Percentiles rank a stretch among this genome's conserved stretches.
Evolutionary conservation across 2,113 vertebrate genomes (phyloP).

Genomic region (Nestor notabilis): DNA sequence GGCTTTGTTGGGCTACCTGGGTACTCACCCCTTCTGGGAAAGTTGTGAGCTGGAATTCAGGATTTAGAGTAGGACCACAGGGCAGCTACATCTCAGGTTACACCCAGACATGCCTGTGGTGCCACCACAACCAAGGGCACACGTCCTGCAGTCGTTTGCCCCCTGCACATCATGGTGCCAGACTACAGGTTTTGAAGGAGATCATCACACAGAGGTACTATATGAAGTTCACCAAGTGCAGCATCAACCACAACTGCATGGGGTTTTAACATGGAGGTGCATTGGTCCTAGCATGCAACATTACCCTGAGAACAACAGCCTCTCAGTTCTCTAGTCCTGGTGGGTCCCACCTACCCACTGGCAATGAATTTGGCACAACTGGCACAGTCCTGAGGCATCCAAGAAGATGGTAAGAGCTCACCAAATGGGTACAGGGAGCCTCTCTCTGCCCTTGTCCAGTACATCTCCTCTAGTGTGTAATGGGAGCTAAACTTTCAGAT

Average conservation of each 20-base stretch:
- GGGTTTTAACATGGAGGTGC: background rate
- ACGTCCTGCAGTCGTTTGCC: background rate
- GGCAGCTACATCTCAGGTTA: background rate
- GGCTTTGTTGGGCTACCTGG: background rate
- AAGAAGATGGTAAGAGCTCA: background rate
- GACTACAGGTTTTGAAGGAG: background rate
- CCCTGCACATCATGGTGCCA: background rate
- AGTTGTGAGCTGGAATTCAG: background rate
- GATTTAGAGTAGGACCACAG: background rate
- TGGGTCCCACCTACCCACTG: background rate
- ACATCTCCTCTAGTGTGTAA: background rate
- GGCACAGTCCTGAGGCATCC: background rate
- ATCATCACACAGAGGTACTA: background rate
- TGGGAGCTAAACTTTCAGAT: background rate
- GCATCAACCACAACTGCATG: background rate
- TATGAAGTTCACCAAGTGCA: background rate
- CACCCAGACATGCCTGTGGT: background rate
- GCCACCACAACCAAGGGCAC: background rate
- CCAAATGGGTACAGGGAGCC: background rate
- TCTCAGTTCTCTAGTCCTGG: background rate
- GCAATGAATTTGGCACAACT: background rate
- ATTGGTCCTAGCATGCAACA: background rate
- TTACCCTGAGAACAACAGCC: background rate
- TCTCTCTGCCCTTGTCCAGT: background rate
- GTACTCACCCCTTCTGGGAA: background rate